These are phyloP conservation scores for Ischnura elegans DNA, from an alignment of 2,888 invertebrate genomes.

Conservation along the genomic window DNA sequence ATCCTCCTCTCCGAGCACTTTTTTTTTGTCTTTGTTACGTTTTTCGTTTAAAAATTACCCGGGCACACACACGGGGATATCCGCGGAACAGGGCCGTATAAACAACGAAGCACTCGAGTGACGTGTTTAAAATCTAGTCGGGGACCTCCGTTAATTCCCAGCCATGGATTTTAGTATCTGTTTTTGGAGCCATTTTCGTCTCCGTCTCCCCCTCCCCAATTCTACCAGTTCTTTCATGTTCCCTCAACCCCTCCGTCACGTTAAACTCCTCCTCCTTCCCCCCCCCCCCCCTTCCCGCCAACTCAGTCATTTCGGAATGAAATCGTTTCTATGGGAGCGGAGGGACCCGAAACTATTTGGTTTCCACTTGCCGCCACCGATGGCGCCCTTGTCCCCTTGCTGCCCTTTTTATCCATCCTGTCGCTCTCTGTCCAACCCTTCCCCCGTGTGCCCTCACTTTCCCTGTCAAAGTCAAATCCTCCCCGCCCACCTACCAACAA, in stretches of 20 bases:
- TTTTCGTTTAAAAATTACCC: background rate
- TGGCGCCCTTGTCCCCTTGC: background rate
- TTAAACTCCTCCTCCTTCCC: background rate
- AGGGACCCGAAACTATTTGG: constrained; percentile 7
- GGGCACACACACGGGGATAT: background rate
- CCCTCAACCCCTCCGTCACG: too few relatives aligned
- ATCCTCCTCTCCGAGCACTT: background rate
- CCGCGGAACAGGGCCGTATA: background rate
- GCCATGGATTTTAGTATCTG: background rate
- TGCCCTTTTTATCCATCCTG: background rate
- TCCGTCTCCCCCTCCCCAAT: background rate
- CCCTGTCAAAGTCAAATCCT: constrained; percentile 35
- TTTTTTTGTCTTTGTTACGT: background rate
- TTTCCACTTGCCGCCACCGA: background rate
- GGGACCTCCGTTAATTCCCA: background rate
- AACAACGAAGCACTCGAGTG: background rate
- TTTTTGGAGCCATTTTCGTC: background rate
- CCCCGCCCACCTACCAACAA: background rate
- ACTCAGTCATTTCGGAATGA: background rate
- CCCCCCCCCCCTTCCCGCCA: background rate
- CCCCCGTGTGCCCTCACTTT: background rate
- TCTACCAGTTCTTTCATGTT: background rate
- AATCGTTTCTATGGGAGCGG: background rate
- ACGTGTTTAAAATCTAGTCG: background rate
- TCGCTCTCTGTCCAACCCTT: background rate